These are phyloP conservation scores for Actias luna DNA, from an alignment of 2,888 invertebrate genomes.

Conservation along the genomic window DNA sequence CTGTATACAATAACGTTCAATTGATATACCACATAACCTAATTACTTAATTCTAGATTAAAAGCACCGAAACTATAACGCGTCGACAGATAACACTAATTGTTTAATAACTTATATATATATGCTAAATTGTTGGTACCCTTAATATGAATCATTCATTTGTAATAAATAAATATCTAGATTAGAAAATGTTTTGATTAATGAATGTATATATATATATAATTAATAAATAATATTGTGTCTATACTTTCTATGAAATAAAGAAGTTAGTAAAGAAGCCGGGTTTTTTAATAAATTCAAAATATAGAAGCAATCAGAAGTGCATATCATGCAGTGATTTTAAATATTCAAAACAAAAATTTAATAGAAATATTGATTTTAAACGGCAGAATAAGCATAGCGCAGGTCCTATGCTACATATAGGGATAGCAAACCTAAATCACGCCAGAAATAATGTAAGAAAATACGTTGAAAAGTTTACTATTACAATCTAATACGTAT, in stretches of 20 bases:
- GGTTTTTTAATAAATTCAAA: not conserved
- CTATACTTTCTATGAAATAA: not conserved
- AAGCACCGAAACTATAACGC: conserved; percentile 14
- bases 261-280: not conserved
- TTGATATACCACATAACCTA: not conserved
- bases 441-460: not conserved
- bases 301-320: not conserved
- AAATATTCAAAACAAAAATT: not conserved
- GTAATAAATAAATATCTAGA: not conserved
- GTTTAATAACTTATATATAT: conserved; percentile 10
- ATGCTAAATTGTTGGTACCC: not conserved
- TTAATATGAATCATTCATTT: not conserved
- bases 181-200: not conserved
- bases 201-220: not conserved
- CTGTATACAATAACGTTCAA: conserved; percentile 70
- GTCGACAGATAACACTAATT: conserved; percentile 19
- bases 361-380: not conserved
- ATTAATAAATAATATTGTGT: not conserved
- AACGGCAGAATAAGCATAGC: not conserved
- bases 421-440: not conserved
- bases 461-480: not conserved
- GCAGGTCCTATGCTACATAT: not conserved
- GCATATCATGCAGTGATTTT: conserved; percentile 1
- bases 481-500: not conserved
- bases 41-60: not conserved